phyloP scores from a whole-genome alignment of 1,140 invertebrate species.

The Leptopilina boulardi region DNA sequence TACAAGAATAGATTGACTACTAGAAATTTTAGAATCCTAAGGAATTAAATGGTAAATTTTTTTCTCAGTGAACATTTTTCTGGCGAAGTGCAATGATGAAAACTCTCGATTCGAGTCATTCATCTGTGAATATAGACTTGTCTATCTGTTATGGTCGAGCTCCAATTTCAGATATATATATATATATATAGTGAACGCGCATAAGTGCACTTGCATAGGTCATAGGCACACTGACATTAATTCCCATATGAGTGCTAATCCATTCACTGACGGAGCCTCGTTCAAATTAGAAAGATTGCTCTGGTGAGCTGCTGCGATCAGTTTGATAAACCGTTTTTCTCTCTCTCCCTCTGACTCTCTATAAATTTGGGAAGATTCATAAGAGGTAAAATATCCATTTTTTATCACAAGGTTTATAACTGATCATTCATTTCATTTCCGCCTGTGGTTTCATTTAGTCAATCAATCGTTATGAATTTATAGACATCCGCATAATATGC shows the following conservation, averaged over 20 bases:
- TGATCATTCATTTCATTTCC: too few relatives aligned
- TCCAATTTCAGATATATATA: not conserved
- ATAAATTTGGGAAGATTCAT: too few relatives aligned
- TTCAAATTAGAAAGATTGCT: not conserved
- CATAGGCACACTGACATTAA: constrained; percentile 17
- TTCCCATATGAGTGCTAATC: constrained; percentile 1
- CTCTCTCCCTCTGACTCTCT: not conserved
- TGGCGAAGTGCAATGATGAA: not conserved
- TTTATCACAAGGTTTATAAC: too few relatives aligned
- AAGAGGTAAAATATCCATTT: not conserved
- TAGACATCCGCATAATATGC: too few relatives aligned
- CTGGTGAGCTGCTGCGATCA: not conserved
- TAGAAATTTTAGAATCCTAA: too few relatives aligned
- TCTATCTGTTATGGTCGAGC: constrained; percentile 16
- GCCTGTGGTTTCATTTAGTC: too few relatives aligned
- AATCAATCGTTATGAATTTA: too few relatives aligned
- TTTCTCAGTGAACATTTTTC: too few relatives aligned
- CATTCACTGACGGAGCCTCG: constrained; percentile 11
- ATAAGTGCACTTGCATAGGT: constrained; percentile 9
- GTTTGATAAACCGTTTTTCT: not conserved
- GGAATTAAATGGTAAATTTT: too few relatives aligned
- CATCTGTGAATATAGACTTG: not conserved
- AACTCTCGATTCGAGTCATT: not conserved
- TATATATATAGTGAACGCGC: not conserved
- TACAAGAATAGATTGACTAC: too few relatives aligned